A percentile compares a stretch with the other conserved stretches of the same genome.
Evolutionary conservation across 2,113 vertebrate species (phyloP).

Genomic region (Octodon degus): DNA sequence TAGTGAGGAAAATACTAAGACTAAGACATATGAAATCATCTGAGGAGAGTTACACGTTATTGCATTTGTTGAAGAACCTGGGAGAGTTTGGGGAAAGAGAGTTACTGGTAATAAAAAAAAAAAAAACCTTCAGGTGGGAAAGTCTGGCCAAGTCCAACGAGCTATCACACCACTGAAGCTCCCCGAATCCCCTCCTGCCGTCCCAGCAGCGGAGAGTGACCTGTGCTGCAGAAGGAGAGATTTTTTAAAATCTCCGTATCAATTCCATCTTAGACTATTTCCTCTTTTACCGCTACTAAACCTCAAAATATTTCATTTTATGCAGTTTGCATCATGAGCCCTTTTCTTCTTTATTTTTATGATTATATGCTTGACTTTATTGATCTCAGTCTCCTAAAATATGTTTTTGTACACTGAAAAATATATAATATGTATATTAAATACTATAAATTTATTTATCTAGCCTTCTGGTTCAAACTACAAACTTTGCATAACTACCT

Average conservation of each 20-base stretch:
- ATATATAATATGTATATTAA: neutral
- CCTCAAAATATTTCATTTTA: neutral
- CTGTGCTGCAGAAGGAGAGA: no score
- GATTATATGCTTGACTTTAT: neutral
- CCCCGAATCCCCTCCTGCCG: constrained; percentile 41
- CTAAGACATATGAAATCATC: constrained; percentile 29
- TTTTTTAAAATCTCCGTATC: neutral
- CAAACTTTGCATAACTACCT: neutral
- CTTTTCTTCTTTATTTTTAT: neutral
- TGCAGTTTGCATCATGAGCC: neutral
- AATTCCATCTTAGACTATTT: neutral
- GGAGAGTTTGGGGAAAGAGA: neutral
- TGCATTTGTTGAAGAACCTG: constrained; percentile 20
- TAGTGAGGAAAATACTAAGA: constrained; percentile 53
- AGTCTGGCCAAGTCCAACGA: constrained; percentile 60
- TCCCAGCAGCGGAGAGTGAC: neutral
- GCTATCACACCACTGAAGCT: constrained; percentile 58
- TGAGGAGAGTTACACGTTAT: neutral
- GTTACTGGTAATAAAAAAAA: neutral
- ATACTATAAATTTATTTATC: neutral
- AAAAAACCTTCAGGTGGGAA: constrained; percentile 16
- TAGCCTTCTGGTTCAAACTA: neutral
- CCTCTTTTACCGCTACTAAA: neutral
- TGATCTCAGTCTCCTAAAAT: neutral
- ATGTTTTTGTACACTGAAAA: neutral